Evolutionary conservation across 2,888 invertebrate genomes (phyloP).

Genomic region (Enchytraeus crypticus): DNA sequence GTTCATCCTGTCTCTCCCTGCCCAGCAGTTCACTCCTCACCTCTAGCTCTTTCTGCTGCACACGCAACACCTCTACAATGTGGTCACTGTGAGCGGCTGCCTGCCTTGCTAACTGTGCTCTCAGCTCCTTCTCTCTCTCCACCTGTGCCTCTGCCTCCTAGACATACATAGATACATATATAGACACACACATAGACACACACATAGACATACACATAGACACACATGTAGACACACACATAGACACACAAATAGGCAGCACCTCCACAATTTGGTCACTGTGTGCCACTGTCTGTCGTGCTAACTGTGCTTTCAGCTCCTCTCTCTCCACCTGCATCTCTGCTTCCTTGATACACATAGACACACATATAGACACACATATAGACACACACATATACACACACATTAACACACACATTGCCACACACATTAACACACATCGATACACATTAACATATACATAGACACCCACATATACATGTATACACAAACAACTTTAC

Average conservation of each 20-base stretch:
- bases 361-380: too few species aligned
- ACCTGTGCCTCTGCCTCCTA: constrained; percentile 36
- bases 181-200: too few species aligned
- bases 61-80: constrained; percentile 55
- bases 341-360: constrained; percentile 29
- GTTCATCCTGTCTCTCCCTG: constrained; percentile 60
- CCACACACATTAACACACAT: too few species aligned
- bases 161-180: background rate
- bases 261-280: constrained; percentile 59
- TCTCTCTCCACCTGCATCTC: constrained; percentile 50
- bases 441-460: too few species aligned
- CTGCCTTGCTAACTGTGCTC: constrained; percentile 71
- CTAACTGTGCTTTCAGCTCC: constrained; percentile 67
- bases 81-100: constrained; percentile 73
- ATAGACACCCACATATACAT: too few species aligned
- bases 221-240: too few species aligned
- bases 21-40: constrained; percentile 50
- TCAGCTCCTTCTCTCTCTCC: constrained; percentile 59
- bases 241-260: too few species aligned
- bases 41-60: constrained; percentile 56
- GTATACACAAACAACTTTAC: too few species aligned
- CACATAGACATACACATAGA: too few species aligned
- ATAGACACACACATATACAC: too few species aligned
- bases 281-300: constrained; percentile 76
- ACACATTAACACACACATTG: too few species aligned